Evolutionary conservation across 2,797 vertebrate genomes (phyloP).

Genomic region (Siniperca undulata): DNA sequence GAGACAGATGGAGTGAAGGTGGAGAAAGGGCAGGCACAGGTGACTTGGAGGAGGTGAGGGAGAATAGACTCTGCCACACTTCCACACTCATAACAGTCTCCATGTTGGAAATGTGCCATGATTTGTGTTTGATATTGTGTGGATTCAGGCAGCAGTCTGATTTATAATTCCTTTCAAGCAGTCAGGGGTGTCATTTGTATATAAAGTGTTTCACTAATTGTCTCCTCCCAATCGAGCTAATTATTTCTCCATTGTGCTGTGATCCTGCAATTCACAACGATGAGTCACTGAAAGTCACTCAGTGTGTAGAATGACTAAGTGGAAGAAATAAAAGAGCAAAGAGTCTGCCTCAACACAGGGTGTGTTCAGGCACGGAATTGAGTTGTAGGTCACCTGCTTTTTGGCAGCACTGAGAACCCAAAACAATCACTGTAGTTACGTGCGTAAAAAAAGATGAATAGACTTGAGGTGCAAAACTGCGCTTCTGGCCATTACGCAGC

Average conservation of each 20-base stretch:
- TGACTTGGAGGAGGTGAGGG: too few species aligned
- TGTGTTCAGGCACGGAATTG: too few species aligned
- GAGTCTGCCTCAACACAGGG: too few species aligned
- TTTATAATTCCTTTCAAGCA: constrained; percentile 67
- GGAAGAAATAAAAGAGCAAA: constrained; percentile 6
- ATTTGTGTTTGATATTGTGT: constrained; percentile 3
- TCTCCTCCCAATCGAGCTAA: constrained; percentile 66
- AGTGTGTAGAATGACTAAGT: constrained; percentile 53
- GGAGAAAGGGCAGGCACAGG: too few species aligned
- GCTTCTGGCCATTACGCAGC: too few species aligned
- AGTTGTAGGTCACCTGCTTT: too few species aligned
- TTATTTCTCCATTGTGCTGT: constrained; percentile 74
- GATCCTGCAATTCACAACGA: constrained; percentile 66
- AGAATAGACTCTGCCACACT: background rate
- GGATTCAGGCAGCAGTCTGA: constrained; percentile 20
- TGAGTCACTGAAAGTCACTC: constrained; percentile 54
- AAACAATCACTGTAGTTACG: background rate
- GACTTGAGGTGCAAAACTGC: too few species aligned
- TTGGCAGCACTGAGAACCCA: background rate
- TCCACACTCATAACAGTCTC: background rate
- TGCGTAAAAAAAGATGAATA: background rate
- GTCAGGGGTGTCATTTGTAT: constrained; percentile 61
- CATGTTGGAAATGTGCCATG: too few species aligned
- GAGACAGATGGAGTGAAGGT: too few species aligned
- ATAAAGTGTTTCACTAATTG: constrained; percentile 74